These are phyloP conservation scores for Pungitius pungitius DNA, from an alignment of 2,113 vertebrate species.

Conservation along the genomic window DNA sequence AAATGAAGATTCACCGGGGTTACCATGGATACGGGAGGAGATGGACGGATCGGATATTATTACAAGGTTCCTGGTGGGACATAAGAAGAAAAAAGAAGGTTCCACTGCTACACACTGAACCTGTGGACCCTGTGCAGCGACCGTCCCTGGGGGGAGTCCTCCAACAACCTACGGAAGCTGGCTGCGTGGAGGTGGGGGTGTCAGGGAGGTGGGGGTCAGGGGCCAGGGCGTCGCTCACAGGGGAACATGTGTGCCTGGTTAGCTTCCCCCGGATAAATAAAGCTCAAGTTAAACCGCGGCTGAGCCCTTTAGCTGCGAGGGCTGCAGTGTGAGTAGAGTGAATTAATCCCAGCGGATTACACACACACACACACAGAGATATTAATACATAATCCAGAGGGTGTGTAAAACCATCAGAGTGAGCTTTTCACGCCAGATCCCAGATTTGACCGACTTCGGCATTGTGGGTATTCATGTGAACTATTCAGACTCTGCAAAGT, in stretches of 20 bases:
- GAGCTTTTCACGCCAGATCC: conserved; percentile 36
- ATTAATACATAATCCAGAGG: conserved; percentile 26
- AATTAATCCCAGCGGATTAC: conserved; percentile 42
- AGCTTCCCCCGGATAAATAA: conserved; percentile 35
- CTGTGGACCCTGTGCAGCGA: conserved; percentile 17
- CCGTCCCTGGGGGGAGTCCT: neutral
- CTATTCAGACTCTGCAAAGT: neutral
- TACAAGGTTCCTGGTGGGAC: neutral
- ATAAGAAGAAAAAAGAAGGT: neutral
- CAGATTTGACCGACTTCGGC: neutral
- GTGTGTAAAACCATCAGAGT: conserved; percentile 19
- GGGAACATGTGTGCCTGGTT: conserved; percentile 24
- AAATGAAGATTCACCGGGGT: neutral
- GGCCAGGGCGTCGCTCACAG: conserved; percentile 8
- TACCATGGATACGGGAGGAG: neutral
- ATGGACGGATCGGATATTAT: neutral
- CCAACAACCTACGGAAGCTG: conserved; percentile 29
- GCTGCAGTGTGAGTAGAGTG: neutral
- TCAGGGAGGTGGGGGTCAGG: neutral
- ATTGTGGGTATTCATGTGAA: conserved; percentile 40
- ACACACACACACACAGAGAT: conserved; percentile 1
- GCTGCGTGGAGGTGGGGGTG: no score
- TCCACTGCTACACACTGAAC: neutral
- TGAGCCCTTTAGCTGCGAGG: neutral
- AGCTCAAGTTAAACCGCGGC: conserved; percentile 33